These are phyloP conservation scores for Fragum fragum DNA, from an alignment of 2,888 invertebrate species.

Conservation along the genomic window DNA sequence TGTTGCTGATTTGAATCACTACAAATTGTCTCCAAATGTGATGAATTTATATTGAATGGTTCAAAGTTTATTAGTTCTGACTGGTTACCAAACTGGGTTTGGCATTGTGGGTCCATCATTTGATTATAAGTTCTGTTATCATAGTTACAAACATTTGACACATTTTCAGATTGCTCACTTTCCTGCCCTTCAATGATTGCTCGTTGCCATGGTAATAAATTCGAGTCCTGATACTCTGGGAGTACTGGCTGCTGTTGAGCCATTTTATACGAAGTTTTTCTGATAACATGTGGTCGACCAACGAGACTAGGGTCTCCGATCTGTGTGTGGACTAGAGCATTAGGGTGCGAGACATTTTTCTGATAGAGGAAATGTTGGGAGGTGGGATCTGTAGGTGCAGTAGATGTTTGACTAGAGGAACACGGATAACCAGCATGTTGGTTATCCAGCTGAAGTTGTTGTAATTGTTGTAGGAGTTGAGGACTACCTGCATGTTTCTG, in stretches of 20 bases:
- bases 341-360: conserved; percentile 54
- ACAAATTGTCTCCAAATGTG: not conserved
- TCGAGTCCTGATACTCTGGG: conserved; percentile 90
- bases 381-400: conserved; percentile 31
- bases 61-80: conserved; percentile 2
- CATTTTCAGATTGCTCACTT: conserved; percentile 1
- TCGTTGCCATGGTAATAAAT: conserved; percentile 69
- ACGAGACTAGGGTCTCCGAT: conserved; percentile 49
- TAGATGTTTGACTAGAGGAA: conserved; percentile 51
- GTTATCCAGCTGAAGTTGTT: conserved; percentile 84
- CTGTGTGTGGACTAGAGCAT: conserved; percentile 59
- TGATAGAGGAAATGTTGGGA: conserved; percentile 40
- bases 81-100: conserved; percentile 1
- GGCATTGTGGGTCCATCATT: conserved; percentile 9
- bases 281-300: conserved; percentile 90
- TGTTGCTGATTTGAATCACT: conserved; percentile 15
- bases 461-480: conserved; percentile 89
- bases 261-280: conserved; percentile 95
- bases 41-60: conserved; percentile 3
- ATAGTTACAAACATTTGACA: conserved; percentile 22
- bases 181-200: conserved; percentile 57
- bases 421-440: conserved; percentile 83
- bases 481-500: conserved; percentile 94
- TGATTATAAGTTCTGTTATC: conserved; percentile 11
- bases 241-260: conserved; percentile 94